A percentile compares a stretch with the other conserved stretches of the same genome.
Evolutionary conservation across 2,113 vertebrate genomes (phyloP).

Genomic region (Clarias magur): DNA sequence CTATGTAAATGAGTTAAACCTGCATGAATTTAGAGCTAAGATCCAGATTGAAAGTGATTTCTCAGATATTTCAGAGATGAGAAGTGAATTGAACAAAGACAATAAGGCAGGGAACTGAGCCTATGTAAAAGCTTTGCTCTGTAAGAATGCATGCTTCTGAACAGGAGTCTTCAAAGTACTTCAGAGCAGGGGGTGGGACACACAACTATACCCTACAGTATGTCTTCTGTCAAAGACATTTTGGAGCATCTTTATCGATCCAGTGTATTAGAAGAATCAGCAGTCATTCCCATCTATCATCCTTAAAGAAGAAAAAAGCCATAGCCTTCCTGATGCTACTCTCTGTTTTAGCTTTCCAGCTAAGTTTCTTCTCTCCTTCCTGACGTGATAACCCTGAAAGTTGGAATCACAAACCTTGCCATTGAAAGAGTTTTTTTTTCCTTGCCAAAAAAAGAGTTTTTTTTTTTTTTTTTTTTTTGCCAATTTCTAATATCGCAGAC

Average conservation of each 20-base stretch:
- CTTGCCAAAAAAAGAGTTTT: too few relatives aligned
- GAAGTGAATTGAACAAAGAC: slow-evolving; percentile 51
- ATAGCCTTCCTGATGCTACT: slow-evolving; percentile 71
- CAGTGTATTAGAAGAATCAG: slow-evolving; percentile 63
- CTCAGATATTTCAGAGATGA: slow-evolving; percentile 62
- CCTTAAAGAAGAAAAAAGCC: slow-evolving; percentile 61
- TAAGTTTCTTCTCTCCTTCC: slow-evolving; percentile 82
- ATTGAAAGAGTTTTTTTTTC: slow-evolving; percentile 49
- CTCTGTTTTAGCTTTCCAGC: slow-evolving; percentile 73
- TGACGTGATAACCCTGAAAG: slow-evolving; percentile 83
- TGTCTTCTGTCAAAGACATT: slow-evolving; percentile 63
- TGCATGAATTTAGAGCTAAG: slow-evolving; percentile 52
- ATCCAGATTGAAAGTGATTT: slow-evolving; percentile 69
- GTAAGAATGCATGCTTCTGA: slow-evolving; percentile 54
- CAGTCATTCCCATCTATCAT: slow-evolving; percentile 56
- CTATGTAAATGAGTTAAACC: slow-evolving; percentile 52
- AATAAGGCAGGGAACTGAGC: slow-evolving; percentile 47
- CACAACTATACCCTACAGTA: slow-evolving; percentile 50
- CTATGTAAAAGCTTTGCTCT: slow-evolving; percentile 43
- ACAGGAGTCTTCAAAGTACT: slow-evolving; percentile 56
- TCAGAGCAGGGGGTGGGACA: slow-evolving; percentile 54
- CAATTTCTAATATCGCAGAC: slow-evolving; percentile 52
- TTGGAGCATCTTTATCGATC: slow-evolving; percentile 66
- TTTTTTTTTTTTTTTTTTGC: too few relatives aligned
- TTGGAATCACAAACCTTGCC: slow-evolving; percentile 63